Conservation (phyloP, 2,797 vertebrate species). For the Nannoperca obscura region DNA sequence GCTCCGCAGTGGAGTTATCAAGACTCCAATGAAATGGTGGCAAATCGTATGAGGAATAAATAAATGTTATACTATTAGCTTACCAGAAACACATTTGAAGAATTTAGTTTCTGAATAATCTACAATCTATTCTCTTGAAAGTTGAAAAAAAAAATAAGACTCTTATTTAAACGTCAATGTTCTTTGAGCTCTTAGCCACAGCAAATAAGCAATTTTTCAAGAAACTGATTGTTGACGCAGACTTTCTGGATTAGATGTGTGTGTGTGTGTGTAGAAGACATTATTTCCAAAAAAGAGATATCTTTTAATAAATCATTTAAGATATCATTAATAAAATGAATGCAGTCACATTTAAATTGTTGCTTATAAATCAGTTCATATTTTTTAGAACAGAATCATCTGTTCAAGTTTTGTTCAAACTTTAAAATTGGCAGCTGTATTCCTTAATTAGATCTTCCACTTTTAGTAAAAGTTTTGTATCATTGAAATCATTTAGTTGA, state of each 20-base stretch:
- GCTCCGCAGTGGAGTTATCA: neutral
- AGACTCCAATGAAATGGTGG: constrained; percentile 5
- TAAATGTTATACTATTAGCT: constrained; percentile 19
- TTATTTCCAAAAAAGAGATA: neutral
- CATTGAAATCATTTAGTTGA: constrained; percentile 9
- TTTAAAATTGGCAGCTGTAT: neutral
- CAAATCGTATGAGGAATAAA: constrained; percentile 17
- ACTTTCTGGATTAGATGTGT: neutral
- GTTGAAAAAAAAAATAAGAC: neutral
- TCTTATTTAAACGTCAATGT: neutral
- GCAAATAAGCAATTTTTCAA: neutral
- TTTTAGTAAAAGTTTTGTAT: neutral
- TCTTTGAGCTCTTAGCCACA: neutral
- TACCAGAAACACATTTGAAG: constrained; percentile 18
- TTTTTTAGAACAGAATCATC: neutral
- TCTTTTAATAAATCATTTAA: too few relatives aligned
- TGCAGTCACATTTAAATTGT: neutral
- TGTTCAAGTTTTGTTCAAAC: neutral
- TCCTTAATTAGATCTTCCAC: constrained; percentile 2
- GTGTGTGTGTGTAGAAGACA: neutral
- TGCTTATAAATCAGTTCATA: neutral
- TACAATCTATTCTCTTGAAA: constrained; percentile 2
- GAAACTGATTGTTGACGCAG: neutral
- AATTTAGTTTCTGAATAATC: constrained; percentile 6
- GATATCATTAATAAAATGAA: too few relatives aligned